Percentiles rank a stretch among this genome's conserved stretches.
Conservation (phyloP, 2,113 vertebrate genomes). For the Chelonoidis abingdonii region DNA sequence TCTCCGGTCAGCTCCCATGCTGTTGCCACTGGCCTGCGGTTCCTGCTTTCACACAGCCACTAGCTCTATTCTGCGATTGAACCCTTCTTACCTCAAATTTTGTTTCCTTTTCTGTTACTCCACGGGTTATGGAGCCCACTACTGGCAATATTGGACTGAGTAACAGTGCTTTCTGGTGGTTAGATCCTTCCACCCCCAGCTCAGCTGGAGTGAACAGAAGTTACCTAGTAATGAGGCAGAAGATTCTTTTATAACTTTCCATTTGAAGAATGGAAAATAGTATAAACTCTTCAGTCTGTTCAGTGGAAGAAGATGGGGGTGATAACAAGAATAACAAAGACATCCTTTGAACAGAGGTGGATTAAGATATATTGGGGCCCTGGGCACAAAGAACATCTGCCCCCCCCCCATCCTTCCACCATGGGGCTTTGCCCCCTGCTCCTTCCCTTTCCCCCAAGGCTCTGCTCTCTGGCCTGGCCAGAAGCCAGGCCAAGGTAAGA, state of each 20-base stretch:
- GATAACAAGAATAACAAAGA: background rate
- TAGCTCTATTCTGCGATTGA: background rate
- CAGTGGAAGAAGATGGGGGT: background rate
- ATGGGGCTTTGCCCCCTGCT: too few relatives aligned
- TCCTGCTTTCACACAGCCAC: background rate
- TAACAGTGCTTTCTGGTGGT: accelerated
- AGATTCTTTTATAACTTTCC: background rate
- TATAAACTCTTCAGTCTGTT: background rate
- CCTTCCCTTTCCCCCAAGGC: too few relatives aligned
- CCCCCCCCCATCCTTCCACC: too few relatives aligned
- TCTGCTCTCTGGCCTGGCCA: too few relatives aligned
- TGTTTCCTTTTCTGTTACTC: background rate
- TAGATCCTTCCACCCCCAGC: background rate
- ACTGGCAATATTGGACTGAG: background rate
- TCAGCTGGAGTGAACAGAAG: accelerated
- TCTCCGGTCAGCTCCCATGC: accelerated
- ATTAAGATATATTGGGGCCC: too few relatives aligned
- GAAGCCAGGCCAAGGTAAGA: too few relatives aligned
- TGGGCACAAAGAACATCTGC: too few relatives aligned
- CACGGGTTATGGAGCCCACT: background rate
- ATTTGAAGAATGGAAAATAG: background rate
- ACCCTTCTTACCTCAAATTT: background rate
- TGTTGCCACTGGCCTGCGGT: background rate
- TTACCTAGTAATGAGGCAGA: background rate
- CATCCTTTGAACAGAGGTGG: background rate